Evolutionary conservation across 92 coral and sea anemone species (phyloP).

Genomic region (Paragorgia papillata): DNA sequence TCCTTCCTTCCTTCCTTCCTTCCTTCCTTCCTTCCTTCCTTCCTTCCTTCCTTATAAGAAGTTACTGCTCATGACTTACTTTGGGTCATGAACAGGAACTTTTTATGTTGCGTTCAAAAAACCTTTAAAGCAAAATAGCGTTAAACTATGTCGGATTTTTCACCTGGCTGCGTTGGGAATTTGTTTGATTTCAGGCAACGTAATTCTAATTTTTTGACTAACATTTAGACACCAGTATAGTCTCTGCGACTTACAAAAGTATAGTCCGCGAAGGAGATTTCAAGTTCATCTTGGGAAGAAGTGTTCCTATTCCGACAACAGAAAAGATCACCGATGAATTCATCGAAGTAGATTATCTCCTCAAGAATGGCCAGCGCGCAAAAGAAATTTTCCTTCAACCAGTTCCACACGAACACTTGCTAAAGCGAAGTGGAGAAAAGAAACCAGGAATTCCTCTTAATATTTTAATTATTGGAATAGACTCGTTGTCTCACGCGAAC

Average conservation of each 20-base stretch:
- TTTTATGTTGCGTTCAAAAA: no score
- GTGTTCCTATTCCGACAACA: neutral
- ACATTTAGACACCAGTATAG: neutral
- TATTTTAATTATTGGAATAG: constrained; percentile 22
- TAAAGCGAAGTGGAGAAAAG: neutral
- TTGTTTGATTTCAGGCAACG: neutral
- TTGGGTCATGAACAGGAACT: no score
- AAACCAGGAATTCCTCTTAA: constrained; percentile 29
- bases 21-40: neutral
- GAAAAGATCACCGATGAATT: constrained; percentile 28
- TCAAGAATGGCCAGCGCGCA: neutral
- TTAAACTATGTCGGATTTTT: no score
- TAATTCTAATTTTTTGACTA: no score
- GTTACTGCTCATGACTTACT: no score
- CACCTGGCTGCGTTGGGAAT: neutral
- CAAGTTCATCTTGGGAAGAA: constrained; percentile 3
- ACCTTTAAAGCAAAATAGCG: no score
- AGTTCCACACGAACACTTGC: neutral
- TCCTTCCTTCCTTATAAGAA: no score
- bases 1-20: neutral
- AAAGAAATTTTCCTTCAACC: neutral
- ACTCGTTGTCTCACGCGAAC: constrained; percentile 35
- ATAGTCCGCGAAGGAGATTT: constrained; percentile 53
- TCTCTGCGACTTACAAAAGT: constrained; percentile 21
- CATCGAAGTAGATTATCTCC: neutral